A percentile compares a stretch with the other conserved stretches of the same genome.
phyloP scores from a whole-genome alignment of 2,113 vertebrate species.

The Excalfactoria chinensis region DNA sequence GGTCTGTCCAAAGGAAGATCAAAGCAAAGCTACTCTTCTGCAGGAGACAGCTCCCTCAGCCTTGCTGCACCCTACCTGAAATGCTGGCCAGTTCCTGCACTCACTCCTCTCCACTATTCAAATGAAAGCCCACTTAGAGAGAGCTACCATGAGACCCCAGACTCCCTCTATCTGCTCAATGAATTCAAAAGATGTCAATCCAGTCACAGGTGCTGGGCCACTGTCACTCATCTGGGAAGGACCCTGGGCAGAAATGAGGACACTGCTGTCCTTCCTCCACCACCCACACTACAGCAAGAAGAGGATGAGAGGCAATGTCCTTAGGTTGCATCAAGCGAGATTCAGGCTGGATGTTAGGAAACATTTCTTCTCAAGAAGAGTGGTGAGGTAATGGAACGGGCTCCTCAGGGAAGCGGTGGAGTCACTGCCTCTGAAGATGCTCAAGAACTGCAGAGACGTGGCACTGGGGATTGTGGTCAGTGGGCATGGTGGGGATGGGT shows the following conservation, averaged over 20 bases:
- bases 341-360: no score
- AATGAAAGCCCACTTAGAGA: not conserved
- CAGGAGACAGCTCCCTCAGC: not conserved
- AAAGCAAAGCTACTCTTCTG: not conserved
- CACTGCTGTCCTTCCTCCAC: not conserved
- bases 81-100: not conserved
- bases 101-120: rapidly evolving
- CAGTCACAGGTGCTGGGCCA: not conserved
- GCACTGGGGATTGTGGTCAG: no score
- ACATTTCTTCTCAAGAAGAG: no score
- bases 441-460: no score
- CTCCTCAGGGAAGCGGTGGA: no score
- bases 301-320: no score
- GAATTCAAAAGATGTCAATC: not conserved
- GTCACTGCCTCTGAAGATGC: no score
- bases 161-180: not conserved
- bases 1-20: rapidly evolving
- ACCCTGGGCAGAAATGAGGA: not conserved
- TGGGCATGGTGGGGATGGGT: no score
- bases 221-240: not conserved
- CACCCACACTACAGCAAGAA: not conserved
- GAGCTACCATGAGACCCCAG: rapidly evolving
- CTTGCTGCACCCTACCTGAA: not conserved
- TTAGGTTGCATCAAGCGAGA: no score
- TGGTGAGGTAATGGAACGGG: no score